Conservation (phyloP, 2,888 invertebrate species). For the Alloplasta piceator region DNA sequence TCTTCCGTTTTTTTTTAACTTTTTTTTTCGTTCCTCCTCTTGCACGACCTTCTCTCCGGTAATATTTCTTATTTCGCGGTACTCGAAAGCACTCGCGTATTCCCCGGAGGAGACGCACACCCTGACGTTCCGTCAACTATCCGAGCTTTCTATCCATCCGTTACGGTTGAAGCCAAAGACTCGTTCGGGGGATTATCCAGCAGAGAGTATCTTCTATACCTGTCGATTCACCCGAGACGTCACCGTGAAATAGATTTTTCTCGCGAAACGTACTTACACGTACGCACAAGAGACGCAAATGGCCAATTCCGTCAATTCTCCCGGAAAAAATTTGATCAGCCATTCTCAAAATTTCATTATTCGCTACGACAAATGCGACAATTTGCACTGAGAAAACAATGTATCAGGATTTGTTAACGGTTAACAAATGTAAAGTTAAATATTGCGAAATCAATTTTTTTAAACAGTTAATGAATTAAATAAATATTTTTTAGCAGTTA, state of each 20-base stretch:
- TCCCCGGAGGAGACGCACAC: not conserved
- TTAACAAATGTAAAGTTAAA: no score
- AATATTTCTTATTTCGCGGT: conserved; percentile 19
- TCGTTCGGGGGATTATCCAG: conserved; percentile 18
- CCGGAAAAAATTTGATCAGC: no score
- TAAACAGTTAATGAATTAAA: no score
- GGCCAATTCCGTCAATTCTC: no score
- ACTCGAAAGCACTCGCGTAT: conserved; percentile 22
- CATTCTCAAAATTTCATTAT: no score
- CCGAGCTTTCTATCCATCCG: conserved; percentile 10
- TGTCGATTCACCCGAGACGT: conserved; percentile 12
- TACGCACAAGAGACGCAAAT: not conserved
- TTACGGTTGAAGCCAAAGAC: not conserved
- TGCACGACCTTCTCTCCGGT: not conserved
- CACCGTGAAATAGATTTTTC: conserved; percentile 6
- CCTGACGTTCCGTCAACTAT: conserved; percentile 16
- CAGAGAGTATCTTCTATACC: not conserved
- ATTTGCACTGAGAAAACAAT: no score
- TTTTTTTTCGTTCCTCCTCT: conserved; percentile 2
- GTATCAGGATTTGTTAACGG: no score
- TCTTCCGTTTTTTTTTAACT: conserved; percentile 32
- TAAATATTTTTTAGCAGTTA: no score
- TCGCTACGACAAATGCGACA: no score
- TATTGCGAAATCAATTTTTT: no score
- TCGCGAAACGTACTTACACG: not conserved